phyloP scores from a whole-genome alignment of 2,888 invertebrate genomes.

The Lasiommata megera region DNA sequence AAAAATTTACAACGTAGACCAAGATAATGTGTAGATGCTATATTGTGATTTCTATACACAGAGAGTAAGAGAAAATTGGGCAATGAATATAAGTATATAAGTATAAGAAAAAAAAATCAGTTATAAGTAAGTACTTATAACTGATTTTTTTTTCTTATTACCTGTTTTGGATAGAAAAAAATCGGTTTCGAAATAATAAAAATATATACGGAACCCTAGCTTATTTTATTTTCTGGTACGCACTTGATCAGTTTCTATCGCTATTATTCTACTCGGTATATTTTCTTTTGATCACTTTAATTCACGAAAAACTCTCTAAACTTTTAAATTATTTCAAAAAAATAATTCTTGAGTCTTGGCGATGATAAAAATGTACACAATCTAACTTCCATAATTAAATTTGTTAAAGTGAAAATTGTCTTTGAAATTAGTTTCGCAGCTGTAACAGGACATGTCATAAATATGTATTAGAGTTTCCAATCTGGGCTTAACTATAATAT shows the following conservation, averaged over 20 bases:
- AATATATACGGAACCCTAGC: neutral
- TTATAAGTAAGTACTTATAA: no score
- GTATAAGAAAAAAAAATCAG: no score
- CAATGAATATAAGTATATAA: no score
- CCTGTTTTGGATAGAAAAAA: no score
- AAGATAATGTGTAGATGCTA: no score
- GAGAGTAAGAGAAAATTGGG: no score
- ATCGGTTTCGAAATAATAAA: no score
- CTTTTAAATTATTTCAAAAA: conserved; percentile 6
- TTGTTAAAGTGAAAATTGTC: conserved; percentile 9
- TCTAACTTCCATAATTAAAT: conserved; percentile 11
- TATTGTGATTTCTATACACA: no score
- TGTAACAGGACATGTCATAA: conserved; percentile 6
- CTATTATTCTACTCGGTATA: neutral
- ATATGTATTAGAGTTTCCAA: conserved; percentile 8
- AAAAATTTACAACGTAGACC: no score
- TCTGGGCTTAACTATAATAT: neutral
- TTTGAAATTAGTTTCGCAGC: conserved; percentile 3
- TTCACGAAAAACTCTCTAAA: conserved; percentile 5
- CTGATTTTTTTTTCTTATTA: no score
- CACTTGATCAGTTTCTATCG: neutral
- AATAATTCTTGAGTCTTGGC: neutral
- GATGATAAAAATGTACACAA: neutral
- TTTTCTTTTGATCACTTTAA: neutral
- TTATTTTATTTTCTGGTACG: neutral